Percentiles rank a stretch among this genome's conserved stretches.
Evolutionary conservation across 2,797 vertebrate species (phyloP).

Genomic region (Leptoclinus maculatus): DNA sequence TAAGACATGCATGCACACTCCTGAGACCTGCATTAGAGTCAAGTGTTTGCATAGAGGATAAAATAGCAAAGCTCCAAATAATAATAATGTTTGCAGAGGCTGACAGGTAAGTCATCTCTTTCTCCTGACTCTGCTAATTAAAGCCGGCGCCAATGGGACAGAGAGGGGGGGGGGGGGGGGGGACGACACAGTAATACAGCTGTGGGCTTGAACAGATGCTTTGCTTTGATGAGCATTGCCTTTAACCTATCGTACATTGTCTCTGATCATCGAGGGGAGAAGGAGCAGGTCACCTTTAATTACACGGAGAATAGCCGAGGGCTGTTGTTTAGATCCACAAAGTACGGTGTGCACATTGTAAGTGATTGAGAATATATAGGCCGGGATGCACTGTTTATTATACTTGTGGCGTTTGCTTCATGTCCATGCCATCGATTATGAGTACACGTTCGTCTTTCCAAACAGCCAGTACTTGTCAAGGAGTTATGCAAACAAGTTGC

Average conservation of each 20-base stretch:
- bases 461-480: neutral
- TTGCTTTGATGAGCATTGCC: constrained; percentile 72
- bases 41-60: constrained; percentile 65
- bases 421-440: neutral
- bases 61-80: constrained; percentile 70
- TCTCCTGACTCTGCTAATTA: constrained; percentile 77
- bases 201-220: constrained; percentile 77
- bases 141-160: constrained; percentile 70
- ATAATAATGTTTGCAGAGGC: constrained; percentile 75
- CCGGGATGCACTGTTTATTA: neutral
- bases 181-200: constrained; percentile 56
- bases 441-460: neutral
- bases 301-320: constrained; percentile 31
- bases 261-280: constrained; percentile 56
- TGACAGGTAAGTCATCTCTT: constrained; percentile 75
- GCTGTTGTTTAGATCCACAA: constrained; percentile 25
- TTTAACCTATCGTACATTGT: constrained; percentile 60
- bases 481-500: neutral
- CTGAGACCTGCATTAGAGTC: constrained; percentile 35
- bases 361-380: neutral
- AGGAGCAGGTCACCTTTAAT: constrained; percentile 52
- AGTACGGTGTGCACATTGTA: neutral
- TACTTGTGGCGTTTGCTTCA: neutral
- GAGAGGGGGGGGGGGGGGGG: constrained; percentile 34
- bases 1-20: constrained; percentile 37